Percentiles rank a stretch among this genome's conserved stretches.
Conservation (phyloP, 2,797 vertebrate genomes). For the Decapterus maruadsi region DNA sequence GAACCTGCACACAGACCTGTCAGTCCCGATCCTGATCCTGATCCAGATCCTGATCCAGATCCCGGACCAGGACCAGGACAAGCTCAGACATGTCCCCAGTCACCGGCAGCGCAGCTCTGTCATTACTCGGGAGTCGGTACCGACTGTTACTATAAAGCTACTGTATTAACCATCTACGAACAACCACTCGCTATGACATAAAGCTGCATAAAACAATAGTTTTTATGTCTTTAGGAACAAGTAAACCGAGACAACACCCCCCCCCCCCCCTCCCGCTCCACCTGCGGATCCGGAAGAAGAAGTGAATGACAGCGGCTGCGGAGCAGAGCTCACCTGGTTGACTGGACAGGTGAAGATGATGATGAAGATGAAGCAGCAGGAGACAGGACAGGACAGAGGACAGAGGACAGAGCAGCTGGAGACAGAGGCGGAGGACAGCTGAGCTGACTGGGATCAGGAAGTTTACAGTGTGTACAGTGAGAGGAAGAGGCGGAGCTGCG, state of each 20-base stretch:
- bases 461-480: conserved; percentile 25
- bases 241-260: background rate
- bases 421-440: too few species aligned
- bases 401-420: background rate
- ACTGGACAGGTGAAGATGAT: background rate
- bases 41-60: too few species aligned
- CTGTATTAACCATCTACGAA: too few species aligned
- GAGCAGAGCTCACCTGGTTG: conserved; percentile 48
- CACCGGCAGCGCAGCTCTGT: background rate
- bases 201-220: background rate
- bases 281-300: too few species aligned
- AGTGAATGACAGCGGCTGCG: too few species aligned
- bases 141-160: background rate
- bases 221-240: background rate
- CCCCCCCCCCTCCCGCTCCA: background rate
- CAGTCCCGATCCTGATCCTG: background rate
- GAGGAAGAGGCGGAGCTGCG: conserved; percentile 57
- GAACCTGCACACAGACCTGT: conserved; percentile 28
- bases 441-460: conserved; percentile 9
- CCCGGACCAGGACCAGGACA: conserved; percentile 69
- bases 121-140: background rate
- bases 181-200: background rate
- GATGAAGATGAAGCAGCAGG: background rate
- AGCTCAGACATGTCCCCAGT: conserved; percentile 41
- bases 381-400: too few species aligned